Evolutionary conservation across 1,140 invertebrate genomes (phyloP), one percentile per base, ranked within the genome.

Genomic region (Wiebesia pumilae): DNA sequence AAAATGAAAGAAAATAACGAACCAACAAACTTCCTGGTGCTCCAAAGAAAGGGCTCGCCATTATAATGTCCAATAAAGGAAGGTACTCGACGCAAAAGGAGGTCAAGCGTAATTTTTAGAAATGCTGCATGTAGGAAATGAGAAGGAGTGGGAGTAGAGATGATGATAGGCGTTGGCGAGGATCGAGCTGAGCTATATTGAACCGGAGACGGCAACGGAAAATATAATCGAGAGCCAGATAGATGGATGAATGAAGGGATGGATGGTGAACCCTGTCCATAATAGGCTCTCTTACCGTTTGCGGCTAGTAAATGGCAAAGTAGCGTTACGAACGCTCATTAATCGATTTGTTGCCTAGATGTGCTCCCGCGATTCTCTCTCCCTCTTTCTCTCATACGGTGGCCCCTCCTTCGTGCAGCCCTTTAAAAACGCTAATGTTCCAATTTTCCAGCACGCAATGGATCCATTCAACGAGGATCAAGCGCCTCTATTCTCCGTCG

Each of bases 241-340:
- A 43, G 62, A 82, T 82, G 67, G 35, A 33, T 38, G 33, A 10
- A 67, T 33, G 71, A 43, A 30, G 6, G 33, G 35, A 35, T 35
- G 77, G 47, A 79, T 54, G 47, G 77, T 43, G 71, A 65, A 3
- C n/a, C 27, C 19, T 40, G 33, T 7, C 69, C 47, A 84, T 84
- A 78, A 75, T 83, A 83, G 81, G 82, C 38, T 71, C 30, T 79
- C 83, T 47, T 16, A 30, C 24, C 82, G 12, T 47, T 58, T 54
- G 67, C 12, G 51, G 38, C 54, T 81, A 77, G 71, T 69, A 85
- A 85, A 85, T 85, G 67, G 78, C 84, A 81, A 81, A 79, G 75
- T 85, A 80, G 75, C 75, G 83, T 85, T 85, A 85, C 78, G 51
- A 73, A 58, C 47, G 35, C 84, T 85, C 84, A 73, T 85, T 62